Percentiles rank a stretch among this genome's conserved stretches.
These are phyloP conservation scores for Pterostichus madidus DNA, from an alignment of 2,888 invertebrate species.

Conservation along the genomic window DNA sequence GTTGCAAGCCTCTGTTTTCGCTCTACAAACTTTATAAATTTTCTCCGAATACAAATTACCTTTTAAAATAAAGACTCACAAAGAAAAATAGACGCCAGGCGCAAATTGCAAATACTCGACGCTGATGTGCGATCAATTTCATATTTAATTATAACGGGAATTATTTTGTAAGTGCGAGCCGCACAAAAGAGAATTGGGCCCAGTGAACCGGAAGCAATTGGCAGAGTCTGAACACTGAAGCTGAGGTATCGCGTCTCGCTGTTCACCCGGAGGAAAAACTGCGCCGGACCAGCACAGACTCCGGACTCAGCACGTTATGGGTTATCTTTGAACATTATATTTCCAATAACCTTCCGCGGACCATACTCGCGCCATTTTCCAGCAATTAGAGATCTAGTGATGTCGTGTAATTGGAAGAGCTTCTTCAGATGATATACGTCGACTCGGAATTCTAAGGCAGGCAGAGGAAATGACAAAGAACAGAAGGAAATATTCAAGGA, in stretches of 20 bases:
- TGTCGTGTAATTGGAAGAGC: constrained; percentile 4
- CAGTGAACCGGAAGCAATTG: constrained; percentile 49
- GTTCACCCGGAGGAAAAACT: constrained; percentile 50
- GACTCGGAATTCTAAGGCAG: not conserved
- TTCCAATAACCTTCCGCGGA: constrained; percentile 60
- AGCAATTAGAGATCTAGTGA: constrained; percentile 60
- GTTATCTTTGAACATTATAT: constrained; percentile 61
- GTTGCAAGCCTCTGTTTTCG: too few relatives aligned
- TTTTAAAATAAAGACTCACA: constrained; percentile 3
- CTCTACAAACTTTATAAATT: too few relatives aligned
- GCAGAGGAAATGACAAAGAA: too few relatives aligned
- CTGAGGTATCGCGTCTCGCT: constrained; percentile 21
- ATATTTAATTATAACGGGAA: constrained; percentile 60
- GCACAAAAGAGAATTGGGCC: constrained; percentile 55
- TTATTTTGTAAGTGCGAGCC: constrained; percentile 54
- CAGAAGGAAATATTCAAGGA: too few relatives aligned
- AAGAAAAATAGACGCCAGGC: not conserved
- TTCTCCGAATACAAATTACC: not conserved
- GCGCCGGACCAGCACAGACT: constrained; percentile 1
- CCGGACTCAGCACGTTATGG: constrained; percentile 25
- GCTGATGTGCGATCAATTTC: constrained; percentile 47
- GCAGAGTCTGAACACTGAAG: constrained; percentile 8
- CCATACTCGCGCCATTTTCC: constrained; percentile 55
- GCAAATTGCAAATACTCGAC: not conserved
- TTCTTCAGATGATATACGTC: not conserved